Evolutionary conservation across 2,888 invertebrate species (phyloP).

Genomic region (Amphipyra berbera): DNA sequence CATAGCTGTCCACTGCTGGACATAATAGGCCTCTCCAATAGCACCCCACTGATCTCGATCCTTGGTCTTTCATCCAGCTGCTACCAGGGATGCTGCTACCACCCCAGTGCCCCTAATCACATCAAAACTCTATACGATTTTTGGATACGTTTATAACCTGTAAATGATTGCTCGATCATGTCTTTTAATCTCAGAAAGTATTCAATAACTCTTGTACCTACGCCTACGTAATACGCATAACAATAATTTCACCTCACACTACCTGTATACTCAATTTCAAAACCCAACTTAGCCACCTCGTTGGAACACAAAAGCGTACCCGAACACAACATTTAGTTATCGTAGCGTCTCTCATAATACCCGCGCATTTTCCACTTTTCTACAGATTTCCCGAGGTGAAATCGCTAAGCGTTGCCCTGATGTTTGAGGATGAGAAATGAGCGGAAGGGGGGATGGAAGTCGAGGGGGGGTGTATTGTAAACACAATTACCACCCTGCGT

Average conservation of each 20-base stretch:
- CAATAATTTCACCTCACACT: conserved; percentile 13
- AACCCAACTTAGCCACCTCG: conserved; percentile 54
- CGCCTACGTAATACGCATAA: neutral
- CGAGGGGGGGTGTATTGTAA: conserved; percentile 79
- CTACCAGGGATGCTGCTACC: no score
- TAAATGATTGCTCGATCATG: no score
- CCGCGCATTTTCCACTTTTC: conserved; percentile 72
- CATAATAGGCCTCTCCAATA: no score
- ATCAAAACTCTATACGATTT: no score
- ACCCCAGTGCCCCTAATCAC: no score
- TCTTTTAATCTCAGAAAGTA: no score
- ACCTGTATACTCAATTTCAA: conserved; percentile 35
- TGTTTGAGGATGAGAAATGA: conserved; percentile 86
- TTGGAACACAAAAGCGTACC: conserved; percentile 55
- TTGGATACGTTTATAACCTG: no score
- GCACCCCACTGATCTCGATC: no score
- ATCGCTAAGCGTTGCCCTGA: conserved; percentile 82
- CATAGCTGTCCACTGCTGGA: no score
- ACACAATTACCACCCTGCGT: conserved; percentile 83
- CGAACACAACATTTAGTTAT: conserved; percentile 52
- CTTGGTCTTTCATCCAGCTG: no score
- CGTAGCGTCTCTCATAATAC: conserved; percentile 55
- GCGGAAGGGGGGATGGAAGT: conserved; percentile 72
- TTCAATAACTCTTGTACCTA: no score
- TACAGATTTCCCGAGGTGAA: conserved; percentile 80